Percentiles rank a stretch among this genome's conserved stretches.
Evolutionary conservation across 2,797 vertebrate species (phyloP).

Genomic region (Gymnothorax reevesii): DNA sequence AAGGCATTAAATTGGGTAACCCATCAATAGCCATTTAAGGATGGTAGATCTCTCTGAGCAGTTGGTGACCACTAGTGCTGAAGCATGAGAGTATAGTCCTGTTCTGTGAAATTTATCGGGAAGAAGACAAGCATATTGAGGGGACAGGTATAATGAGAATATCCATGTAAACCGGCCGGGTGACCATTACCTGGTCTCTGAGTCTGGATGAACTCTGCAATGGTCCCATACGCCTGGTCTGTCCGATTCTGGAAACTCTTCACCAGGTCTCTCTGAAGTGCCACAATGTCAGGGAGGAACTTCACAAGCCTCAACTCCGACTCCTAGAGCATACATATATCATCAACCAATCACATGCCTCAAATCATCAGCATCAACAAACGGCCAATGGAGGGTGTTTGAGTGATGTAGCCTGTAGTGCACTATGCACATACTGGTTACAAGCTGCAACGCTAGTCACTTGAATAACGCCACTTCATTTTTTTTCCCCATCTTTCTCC

Average conservation of each 20-base stretch:
- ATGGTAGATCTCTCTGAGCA: too few species aligned
- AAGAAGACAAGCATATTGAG: background rate
- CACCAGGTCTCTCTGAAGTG: constrained; percentile 84
- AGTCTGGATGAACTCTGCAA: constrained; percentile 75
- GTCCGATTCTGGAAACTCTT: constrained; percentile 84
- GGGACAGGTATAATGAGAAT: background rate
- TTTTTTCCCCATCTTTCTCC: too few species aligned
- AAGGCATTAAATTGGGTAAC: too few species aligned
- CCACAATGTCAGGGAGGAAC: constrained; percentile 86
- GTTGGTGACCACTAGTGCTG: too few species aligned
- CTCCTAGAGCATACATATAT: constrained; percentile 69
- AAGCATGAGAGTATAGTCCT: background rate
- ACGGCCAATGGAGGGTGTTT: background rate
- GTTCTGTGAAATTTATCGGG: background rate
- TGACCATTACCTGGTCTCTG: constrained; percentile 74
- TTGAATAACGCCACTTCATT: too few species aligned
- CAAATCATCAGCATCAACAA: background rate
- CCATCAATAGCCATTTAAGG: too few species aligned
- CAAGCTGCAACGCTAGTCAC: too few species aligned
- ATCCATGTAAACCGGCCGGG: background rate
- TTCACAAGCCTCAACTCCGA: constrained; percentile 84
- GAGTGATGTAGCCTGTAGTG: too few species aligned
- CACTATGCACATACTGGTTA: too few species aligned
- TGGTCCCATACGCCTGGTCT: constrained; percentile 65
- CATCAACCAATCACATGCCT: background rate